Evolutionary conservation across 2,113 vertebrate species (phyloP), one percentile per base, ranked within the genome.

Genomic region (Cottus gobio): DNA sequence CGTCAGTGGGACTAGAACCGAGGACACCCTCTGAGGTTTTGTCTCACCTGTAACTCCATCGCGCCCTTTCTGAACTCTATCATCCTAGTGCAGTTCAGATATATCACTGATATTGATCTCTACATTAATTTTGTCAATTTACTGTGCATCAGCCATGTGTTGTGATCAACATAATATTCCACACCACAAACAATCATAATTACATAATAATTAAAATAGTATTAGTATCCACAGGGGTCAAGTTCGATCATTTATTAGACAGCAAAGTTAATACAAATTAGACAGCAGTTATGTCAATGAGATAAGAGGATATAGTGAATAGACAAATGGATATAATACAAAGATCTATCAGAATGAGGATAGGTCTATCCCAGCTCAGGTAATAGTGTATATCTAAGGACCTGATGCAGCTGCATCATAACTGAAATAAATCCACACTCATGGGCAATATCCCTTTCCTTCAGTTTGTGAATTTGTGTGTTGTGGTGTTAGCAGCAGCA

Each of bases 41-140:
- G 77, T 90, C 80, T 92, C 87, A 80, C 84, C 83, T 85, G 90
- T 85, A 91, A 94, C 87, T 85, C 79, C 79, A 86, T 83, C 82
- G 77, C 79, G 66, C 16, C 74, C 36, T 2, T 20, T 39, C 63
- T 82, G 71, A 90, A 73, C 80, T 69, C 77, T 57, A 3, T 67
- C 71, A 58, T 66, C 77, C 42, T 42, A 22, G 70, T 58, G 50
- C 66, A n/a, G n/a, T n/a, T 57, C 36, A 30, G 24, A 61, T 30
- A n/a, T 48, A 48, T 50, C 5, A 50, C 31, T 4, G 30, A 52
- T 36, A 52, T 68, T 34, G n/a, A 37, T 24, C 28, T 73, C 37
- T 22, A 58, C 54, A 71, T 42, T 42, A 6, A 58, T 13, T 57
- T 30, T 20, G 15, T 30, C 8, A 54, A 24, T 30, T 5, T 50